Conservation (phyloP, 2,113 vertebrate species). For the Grallaria varia region DNA sequence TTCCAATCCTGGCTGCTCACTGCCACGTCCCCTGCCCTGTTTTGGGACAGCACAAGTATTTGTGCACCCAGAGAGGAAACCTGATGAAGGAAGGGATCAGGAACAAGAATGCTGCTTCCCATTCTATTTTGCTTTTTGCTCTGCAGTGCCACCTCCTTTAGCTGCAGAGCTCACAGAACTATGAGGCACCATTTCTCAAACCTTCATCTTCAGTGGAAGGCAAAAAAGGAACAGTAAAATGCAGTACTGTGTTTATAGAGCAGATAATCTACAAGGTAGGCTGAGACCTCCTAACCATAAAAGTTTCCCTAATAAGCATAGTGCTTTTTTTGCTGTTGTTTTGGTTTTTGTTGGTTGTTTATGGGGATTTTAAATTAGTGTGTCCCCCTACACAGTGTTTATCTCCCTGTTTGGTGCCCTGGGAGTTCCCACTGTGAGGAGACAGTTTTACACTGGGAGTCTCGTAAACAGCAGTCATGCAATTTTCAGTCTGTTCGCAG, state of each 20-base stretch:
- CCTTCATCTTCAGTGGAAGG: neutral
- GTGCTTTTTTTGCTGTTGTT: neutral
- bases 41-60: neutral
- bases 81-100: neutral
- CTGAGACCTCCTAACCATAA: neutral
- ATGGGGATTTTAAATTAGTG: neutral
- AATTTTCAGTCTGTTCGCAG: neutral
- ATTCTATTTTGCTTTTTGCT: neutral
- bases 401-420: neutral
- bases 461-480: neutral
- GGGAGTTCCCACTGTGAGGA: neutral
- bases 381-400: neutral
- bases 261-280: neutral
- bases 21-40: neutral
- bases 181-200: neutral
- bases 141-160: neutral
- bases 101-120: neutral
- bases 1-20: neutral
- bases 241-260: neutral
- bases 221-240: neutral
- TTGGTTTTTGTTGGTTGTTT: neutral
- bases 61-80: neutral
- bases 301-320: neutral
- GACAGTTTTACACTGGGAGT: neutral
- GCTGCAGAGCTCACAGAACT: neutral